Evolutionary conservation across 2,113 vertebrate species (phyloP), one percentile per base, ranked within the genome.

Genomic region (Podocnemis expansa): DNA sequence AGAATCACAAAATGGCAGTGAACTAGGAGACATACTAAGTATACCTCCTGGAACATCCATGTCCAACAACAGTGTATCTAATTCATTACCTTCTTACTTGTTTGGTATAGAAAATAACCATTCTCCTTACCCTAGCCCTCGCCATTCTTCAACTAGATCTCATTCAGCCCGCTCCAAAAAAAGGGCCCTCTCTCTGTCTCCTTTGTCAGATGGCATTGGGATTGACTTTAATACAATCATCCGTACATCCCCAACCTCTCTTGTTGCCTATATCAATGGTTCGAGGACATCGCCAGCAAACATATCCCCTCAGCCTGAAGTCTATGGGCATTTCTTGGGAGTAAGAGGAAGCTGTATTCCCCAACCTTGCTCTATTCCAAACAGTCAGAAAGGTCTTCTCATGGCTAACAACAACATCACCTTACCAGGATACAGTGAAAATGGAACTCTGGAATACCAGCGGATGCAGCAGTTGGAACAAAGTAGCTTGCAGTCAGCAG

Each of bases 191-290:
- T 99, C 99, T 49, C 89, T 98, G 21, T 99, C 99, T 6, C 99
- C 99, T 2, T 91, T 99, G 78, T 99, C 99, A 0, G 99, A 99
- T 1, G 97, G 99, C 94, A 98, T 99, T 60, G 99, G 99, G n/a
- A 98, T 99, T 1, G 99, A 99, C 96, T 99, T 99, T 94, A 99
- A 98, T 79, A 99, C 99, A 51, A 99, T 99, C 91, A 99, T 99
- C 87, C 98, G 99, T 80, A 99, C 99, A 2, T 99, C 99, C 1
- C 99, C 99, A 58, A 99, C 99, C 0, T 99, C 99, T 3, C 97
- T 99, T 84, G 99, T 99, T 63, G 99, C 99, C 43, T 99, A 99
- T 79, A 99, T 99, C 94, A 99, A 99, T 13, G 98, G 99, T 17
- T 98, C 98, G 3, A 98, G 98, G 75, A 97, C 97, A 76, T 99